These are phyloP conservation scores for Lepidochrysops patricia DNA, from an alignment of 2,888 invertebrate species.

Conservation along the genomic window DNA sequence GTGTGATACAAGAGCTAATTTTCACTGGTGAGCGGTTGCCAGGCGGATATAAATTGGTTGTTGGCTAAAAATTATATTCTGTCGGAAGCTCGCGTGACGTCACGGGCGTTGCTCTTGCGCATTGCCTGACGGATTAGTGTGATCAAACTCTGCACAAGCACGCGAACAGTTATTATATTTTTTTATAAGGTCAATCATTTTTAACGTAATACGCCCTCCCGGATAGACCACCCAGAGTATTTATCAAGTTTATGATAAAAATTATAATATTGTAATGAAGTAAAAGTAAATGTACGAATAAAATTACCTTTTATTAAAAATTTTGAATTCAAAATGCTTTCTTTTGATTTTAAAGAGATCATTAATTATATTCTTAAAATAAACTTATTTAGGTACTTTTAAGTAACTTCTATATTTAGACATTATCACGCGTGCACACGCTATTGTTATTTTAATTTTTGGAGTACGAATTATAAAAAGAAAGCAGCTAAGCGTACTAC, in stretches of 20 bases:
- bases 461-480: not conserved
- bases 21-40: slow-evolving; percentile 18
- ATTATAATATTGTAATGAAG: slow-evolving; percentile 1
- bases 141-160: slow-evolving; percentile 37
- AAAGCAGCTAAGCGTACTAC: not conserved
- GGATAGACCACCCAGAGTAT: slow-evolving; percentile 5
- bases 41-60: slow-evolving; percentile 25
- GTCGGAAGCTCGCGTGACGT: slow-evolving; percentile 48
- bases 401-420: slow-evolving; percentile 3
- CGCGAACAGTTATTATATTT: slow-evolving; percentile 36
- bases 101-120: slow-evolving; percentile 41
- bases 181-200: slow-evolving; percentile 31
- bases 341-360: not conserved
- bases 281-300: slow-evolving; percentile 4
- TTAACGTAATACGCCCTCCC: slow-evolving; percentile 17
- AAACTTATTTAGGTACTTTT: not conserved
- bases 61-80: slow-evolving; percentile 33
- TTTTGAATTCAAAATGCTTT: not conserved
- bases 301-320: not conserved
- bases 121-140: slow-evolving; percentile 45
- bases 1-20: slow-evolving; percentile 18
- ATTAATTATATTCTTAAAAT: slow-evolving; percentile 1
- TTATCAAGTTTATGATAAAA: not conserved
- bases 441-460: not conserved
- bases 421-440: not conserved